Evolutionary conservation across 2,113 vertebrate species (phyloP), one percentile per base, ranked within the genome.

Genomic region (Platycercus adscitus): DNA sequence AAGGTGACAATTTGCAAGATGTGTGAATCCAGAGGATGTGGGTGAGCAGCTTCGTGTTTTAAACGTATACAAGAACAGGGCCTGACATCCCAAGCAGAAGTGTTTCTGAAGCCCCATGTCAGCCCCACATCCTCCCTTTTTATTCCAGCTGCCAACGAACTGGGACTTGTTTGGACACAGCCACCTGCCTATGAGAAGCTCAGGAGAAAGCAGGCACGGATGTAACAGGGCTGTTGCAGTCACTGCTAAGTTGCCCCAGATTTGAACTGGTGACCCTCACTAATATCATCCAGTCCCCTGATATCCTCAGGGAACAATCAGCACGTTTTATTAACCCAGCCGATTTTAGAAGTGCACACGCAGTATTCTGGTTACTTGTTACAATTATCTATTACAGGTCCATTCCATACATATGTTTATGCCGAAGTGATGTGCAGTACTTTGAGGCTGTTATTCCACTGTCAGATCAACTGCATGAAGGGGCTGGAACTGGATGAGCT

Each of bases 261-360:
- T 92, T 61, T 93, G 96, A 95, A 94, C 96, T 76, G 78, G 92
- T 79, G 93, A 90, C 95, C 95, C 96, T 94, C 17, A 95, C 92
- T 94, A 95, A 86, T 77, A 92, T 87, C 83, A 92, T 93, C 86
- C 86, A 87, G 83, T 79, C 49, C 91, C 95, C 72, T 50, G 88
- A 96, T 92, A 79, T 95, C 95, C 92, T 84, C 86, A 44, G 96
- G 92, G 96, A 97, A 95, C 94, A 79, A 95, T 95, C 83, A 91
- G 91, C 83, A 91, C 61, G 17, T 96, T 95, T 95, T 93, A 95
- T 92, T 92, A 94, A 96, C 88, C 85, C 80, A 86, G 95, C 79
- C 93, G 88, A 93, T 96, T 96, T 81, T 81, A 95, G 88, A 96
- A 97, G 88, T 84, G 95, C 92, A 83, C 4, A 90, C 76, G 28